Evolutionary conservation across 2,888 invertebrate genomes (phyloP).

Genomic region (Cerastoderma edule): DNA sequence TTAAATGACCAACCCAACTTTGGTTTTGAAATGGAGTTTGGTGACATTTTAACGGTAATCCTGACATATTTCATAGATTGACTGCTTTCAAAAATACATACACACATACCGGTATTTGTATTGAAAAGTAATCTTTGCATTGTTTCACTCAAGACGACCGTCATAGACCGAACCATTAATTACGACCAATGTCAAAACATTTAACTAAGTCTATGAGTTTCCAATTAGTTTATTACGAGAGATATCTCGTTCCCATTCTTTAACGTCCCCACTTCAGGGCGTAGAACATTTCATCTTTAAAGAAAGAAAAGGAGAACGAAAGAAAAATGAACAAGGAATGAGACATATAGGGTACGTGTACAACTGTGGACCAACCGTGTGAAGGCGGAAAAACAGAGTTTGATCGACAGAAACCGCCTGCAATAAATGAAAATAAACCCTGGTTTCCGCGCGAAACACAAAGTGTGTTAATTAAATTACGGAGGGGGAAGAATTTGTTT

Average conservation of each 20-base stretch:
- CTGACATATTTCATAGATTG: too few species aligned
- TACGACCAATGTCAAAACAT: too few species aligned
- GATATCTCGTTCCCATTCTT: neutral
- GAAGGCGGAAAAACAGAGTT: slow-evolving; percentile 7
- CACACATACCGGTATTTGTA: too few species aligned
- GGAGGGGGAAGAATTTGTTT: slow-evolving; percentile 54
- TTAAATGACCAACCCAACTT: too few species aligned
- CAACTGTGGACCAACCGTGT: neutral
- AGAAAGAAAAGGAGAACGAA: neutral
- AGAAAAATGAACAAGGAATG: neutral
- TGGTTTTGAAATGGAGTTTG: too few species aligned
- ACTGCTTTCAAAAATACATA: too few species aligned
- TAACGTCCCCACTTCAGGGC: slow-evolving; percentile 8
- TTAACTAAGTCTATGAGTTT: too few species aligned
- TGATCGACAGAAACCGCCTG: slow-evolving; percentile 1
- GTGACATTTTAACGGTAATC: too few species aligned
- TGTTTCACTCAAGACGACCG: too few species aligned
- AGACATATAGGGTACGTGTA: neutral
- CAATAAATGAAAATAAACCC: slow-evolving; percentile 52
- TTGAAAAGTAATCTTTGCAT: too few species aligned
- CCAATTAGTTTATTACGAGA: neutral
- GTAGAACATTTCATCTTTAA: slow-evolving; percentile 4
- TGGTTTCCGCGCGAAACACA: slow-evolving; percentile 49
- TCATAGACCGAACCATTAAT: too few species aligned
- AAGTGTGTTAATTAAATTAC: slow-evolving; percentile 61